A percentile compares a stretch with the other conserved stretches of the same genome.
phyloP scores from a whole-genome alignment of 2,888 invertebrate genomes.

The Caenorhabditis japonica region DNA sequence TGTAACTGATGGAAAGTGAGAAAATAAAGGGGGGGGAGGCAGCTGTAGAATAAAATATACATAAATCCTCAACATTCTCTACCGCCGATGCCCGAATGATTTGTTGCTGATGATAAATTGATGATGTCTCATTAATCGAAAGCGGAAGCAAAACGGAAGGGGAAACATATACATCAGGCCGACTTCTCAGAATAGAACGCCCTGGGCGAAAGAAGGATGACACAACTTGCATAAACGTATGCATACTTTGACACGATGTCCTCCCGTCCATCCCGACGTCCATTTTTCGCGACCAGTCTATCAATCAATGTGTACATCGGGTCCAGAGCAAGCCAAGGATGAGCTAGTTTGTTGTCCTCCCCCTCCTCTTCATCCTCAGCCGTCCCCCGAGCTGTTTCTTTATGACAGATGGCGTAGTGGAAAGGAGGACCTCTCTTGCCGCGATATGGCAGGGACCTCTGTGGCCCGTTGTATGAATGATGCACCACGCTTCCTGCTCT shows the following conservation, averaged over 20 bases:
- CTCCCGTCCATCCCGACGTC: constrained; percentile 10
- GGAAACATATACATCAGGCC: constrained; percentile 16
- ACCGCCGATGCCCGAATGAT: constrained; percentile 20
- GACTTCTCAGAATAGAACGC: constrained; percentile 20
- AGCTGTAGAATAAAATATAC: constrained; percentile 21
- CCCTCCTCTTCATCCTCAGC: too few relatives aligned
- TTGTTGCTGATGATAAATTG: constrained; percentile 50
- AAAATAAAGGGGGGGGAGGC: constrained; percentile 18
- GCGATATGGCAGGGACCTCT: constrained; percentile 3
- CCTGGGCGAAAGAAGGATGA: constrained; percentile 8
- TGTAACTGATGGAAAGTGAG: constrained; percentile 10
- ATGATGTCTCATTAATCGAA: constrained; percentile 28
- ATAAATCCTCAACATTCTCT: constrained; percentile 30
- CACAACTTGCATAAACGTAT: constrained; percentile 47
- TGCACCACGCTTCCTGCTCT: constrained; percentile 29
- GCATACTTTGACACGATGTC: constrained; percentile 32
- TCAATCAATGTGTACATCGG: constrained; percentile 51
- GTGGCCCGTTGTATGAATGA: constrained; percentile 38
- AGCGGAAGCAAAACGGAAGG: constrained; percentile 5
- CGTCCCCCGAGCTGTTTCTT: constrained; percentile 40
- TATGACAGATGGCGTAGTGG: constrained; percentile 50
- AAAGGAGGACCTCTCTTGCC: constrained; percentile 28
- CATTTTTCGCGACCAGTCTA: constrained; percentile 37
- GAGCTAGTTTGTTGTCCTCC: constrained; percentile 38
- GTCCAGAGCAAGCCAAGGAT: constrained; percentile 10